A percentile compares a stretch with the other conserved stretches of the same genome.
Evolutionary conservation across 2,888 invertebrate species (phyloP).

Genomic region (Drosophila acutilabella): DNA sequence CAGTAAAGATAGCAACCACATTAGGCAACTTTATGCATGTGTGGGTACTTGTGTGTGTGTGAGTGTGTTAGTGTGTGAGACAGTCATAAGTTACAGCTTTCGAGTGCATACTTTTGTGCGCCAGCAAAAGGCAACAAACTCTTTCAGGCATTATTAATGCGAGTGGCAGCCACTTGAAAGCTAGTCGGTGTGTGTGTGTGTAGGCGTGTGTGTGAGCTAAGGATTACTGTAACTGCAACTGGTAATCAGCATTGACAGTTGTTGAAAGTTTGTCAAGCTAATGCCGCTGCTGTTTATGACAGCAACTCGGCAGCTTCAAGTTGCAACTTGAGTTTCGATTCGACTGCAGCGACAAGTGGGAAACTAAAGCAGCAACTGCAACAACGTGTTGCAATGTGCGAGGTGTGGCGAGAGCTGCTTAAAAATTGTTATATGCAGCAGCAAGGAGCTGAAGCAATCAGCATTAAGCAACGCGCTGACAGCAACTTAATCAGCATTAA

Average conservation of each 20-base stretch:
- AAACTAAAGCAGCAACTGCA: conserved; percentile 1
- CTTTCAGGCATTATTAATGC: conserved; percentile 70
- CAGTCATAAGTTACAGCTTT: conserved; percentile 60
- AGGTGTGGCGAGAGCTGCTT: conserved; percentile 40
- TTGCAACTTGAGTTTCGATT: conserved; percentile 13
- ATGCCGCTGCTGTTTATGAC: conserved; percentile 48
- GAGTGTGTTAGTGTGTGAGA: conserved; percentile 18
- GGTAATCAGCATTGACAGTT: conserved; percentile 74
- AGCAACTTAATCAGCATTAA: conserved; percentile 70
- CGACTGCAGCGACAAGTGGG: neutral
- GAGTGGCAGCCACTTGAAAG: conserved; percentile 57
- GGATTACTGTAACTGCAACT: conserved; percentile 21
- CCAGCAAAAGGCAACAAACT: conserved; percentile 44
- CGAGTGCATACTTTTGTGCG: conserved; percentile 65
- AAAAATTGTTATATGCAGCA: conserved; percentile 36
- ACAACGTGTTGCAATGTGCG: conserved; percentile 1
- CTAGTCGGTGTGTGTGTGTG: conserved; percentile 10
- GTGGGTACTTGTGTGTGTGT: conserved; percentile 6
- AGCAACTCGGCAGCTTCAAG: conserved; percentile 12
- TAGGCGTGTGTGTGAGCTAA: conserved; percentile 14
- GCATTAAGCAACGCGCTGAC: conserved; percentile 53
- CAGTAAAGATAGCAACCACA: conserved; percentile 67
- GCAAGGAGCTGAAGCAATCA: conserved; percentile 47
- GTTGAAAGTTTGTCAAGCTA: conserved; percentile 64
- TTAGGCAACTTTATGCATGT: conserved; percentile 59